phyloP scores from a whole-genome alignment of 2,888 invertebrate genomes.

The Pseudococcus viburni region DNA sequence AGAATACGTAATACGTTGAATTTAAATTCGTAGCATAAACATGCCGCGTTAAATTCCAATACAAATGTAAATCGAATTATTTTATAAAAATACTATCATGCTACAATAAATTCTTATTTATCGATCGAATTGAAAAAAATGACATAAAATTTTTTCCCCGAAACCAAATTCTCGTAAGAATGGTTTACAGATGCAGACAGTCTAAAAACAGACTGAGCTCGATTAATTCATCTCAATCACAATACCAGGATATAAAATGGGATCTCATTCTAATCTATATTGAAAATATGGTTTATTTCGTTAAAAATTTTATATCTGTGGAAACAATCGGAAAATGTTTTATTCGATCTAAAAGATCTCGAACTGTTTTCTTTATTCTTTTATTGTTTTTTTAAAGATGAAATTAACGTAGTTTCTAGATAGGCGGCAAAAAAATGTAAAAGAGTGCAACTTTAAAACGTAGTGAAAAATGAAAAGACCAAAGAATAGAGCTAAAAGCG shows the following conservation, averaged over 20 bases:
- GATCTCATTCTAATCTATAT: too few relatives aligned
- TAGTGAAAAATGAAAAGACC: slow-evolving; percentile 24
- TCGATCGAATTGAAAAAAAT: neutral
- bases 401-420: neutral
- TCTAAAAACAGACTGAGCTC: too few relatives aligned
- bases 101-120: neutral
- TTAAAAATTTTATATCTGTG: neutral
- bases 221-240: too few relatives aligned
- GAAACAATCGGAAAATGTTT: neutral
- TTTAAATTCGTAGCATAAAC: neutral
- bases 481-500: slow-evolving; percentile 27
- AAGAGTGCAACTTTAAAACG: slow-evolving; percentile 3
- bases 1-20: neutral
- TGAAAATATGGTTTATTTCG: too few relatives aligned
- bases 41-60: neutral
- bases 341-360: neutral
- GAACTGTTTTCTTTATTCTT: neutral
- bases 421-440: slow-evolving; percentile 1
- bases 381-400: neutral
- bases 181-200: too few relatives aligned
- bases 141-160: neutral
- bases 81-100: neutral
- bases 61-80: slow-evolving; percentile 22
- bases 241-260: too few relatives aligned
- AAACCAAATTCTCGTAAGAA: too few relatives aligned